These are phyloP conservation scores for Physeter macrocephalus DNA, from an alignment of 2,113 vertebrate genomes.

Conservation along the genomic window DNA sequence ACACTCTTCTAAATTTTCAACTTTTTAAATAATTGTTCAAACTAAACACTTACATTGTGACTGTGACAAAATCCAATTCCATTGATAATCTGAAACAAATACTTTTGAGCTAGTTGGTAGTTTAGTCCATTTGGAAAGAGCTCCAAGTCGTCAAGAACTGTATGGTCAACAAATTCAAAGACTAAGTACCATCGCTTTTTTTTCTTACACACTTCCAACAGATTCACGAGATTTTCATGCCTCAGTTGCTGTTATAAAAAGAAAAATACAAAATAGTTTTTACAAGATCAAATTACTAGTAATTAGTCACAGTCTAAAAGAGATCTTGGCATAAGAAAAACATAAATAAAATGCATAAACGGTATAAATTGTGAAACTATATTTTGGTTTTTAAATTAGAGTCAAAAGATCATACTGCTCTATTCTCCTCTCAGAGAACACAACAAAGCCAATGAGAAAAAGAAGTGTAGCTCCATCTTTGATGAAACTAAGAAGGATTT, in stretches of 20 bases:
- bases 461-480: not conserved
- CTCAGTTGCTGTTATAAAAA: slow-evolving; percentile 85
- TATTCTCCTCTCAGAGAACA: slow-evolving; percentile 18
- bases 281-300: slow-evolving; percentile 10
- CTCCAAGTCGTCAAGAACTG: slow-evolving; percentile 88
- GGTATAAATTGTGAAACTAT: not conserved
- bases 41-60: slow-evolving; percentile 85
- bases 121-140: slow-evolving; percentile 85
- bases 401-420: not conserved
- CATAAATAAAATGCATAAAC: not conserved
- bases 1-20: not conserved
- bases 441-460: not conserved
- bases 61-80: slow-evolving; percentile 91
- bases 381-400: not conserved
- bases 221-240: slow-evolving; percentile 93
- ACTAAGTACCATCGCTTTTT: slow-evolving; percentile 91
- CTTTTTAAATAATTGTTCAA: slow-evolving; percentile 9
- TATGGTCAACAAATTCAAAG: slow-evolving; percentile 94
- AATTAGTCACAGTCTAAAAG: slow-evolving; percentile 24
- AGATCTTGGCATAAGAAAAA: not conserved
- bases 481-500: not conserved
- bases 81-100: slow-evolving; percentile 90
- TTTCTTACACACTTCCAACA: slow-evolving; percentile 90
- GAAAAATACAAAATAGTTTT: slow-evolving; percentile 49
- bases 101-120: slow-evolving; percentile 78